Evolutionary conservation across 2,113 vertebrate genomes (phyloP), one percentile per base, ranked within the genome.

Genomic region (Glaucomys volans): DNA sequence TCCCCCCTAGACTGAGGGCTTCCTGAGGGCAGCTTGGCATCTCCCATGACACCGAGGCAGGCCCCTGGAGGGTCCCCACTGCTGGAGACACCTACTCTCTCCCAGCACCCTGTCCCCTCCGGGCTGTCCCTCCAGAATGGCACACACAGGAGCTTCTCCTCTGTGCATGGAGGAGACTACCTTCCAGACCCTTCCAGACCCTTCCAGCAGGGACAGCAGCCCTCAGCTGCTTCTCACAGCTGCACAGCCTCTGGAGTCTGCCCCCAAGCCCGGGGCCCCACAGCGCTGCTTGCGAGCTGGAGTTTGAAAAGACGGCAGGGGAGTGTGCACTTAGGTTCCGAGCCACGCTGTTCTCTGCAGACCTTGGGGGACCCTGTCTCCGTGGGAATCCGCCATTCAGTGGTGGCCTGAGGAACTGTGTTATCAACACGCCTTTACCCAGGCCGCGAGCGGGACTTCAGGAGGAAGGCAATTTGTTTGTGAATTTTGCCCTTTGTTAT

Each of bases 401-500:
- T 67, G 4, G 96, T 97, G 97, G 98, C 98, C 97, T 97, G 85
- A 98, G 97, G 97, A 96, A 98, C 98, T 88, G 97, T 96, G 98
- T 97, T 98, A 98, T 98, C 98, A 98, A 98, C 98, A 98, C 95
- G 98, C 98, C 98, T 79, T 96, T 98, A 94, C 97, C 96, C 91
- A 54, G 97, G 98, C 98, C 90, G 24, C 97, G 2, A 98, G 97
- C 97, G 88, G 20, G 98, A 95, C 97, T 97, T 96, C 84, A 7
- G 96, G 98, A 98, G 98, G 98, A 97, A 97, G 97, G 98, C 98
- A 98, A 98, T 99, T 98, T 98, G 98, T 98, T 98, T 98, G 42
- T 97, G 98, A 98, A 98, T 99, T 98, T 98, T 98, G 44, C 82
- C 98, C 97, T 99, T 99, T 99, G 98, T 98, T 98, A 98, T 98